A percentile compares a stretch with the other conserved stretches of the same genome.
phyloP scores from a whole-genome alignment of 2,888 invertebrate species.

The Nezara viridula region DNA sequence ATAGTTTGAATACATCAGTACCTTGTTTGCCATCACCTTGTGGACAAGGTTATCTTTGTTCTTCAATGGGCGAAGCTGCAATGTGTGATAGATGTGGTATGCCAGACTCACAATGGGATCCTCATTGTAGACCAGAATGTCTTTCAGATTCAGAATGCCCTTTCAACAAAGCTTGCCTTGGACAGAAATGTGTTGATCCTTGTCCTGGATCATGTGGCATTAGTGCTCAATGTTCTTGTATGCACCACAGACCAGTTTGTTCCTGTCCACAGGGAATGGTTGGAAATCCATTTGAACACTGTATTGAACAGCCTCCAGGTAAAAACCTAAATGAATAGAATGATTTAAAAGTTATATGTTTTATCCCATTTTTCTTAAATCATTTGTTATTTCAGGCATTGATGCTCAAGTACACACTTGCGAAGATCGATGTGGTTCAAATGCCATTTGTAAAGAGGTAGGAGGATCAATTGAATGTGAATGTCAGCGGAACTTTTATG shows the following conservation, averaged over 20 bases:
- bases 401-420: conserved; percentile 71
- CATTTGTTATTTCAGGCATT: conserved; percentile 67
- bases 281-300: conserved; percentile 86
- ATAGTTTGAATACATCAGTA: conserved; percentile 75
- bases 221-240: conserved; percentile 79
- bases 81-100: conserved; percentile 84
- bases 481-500: conserved; percentile 82
- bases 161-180: conserved; percentile 82
- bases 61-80: conserved; percentile 82
- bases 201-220: conserved; percentile 85
- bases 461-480: conserved; percentile 79
- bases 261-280: conserved; percentile 77
- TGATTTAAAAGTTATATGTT: conserved; percentile 22
- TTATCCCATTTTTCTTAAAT: background rate
- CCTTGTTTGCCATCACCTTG: conserved; percentile 87
- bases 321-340: conserved; percentile 68
- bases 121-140: conserved; percentile 87
- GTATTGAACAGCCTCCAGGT: conserved; percentile 74
- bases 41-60: conserved; percentile 77
- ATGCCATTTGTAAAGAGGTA: conserved; percentile 78
- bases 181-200: conserved; percentile 82
- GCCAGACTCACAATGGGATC: conserved; percentile 77
- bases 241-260: conserved; percentile 82
- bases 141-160: conserved; percentile 84
- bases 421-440: conserved; percentile 77